Conservation (phyloP, 2,888 invertebrate genomes). For the Neoascia interrupta region DNA sequence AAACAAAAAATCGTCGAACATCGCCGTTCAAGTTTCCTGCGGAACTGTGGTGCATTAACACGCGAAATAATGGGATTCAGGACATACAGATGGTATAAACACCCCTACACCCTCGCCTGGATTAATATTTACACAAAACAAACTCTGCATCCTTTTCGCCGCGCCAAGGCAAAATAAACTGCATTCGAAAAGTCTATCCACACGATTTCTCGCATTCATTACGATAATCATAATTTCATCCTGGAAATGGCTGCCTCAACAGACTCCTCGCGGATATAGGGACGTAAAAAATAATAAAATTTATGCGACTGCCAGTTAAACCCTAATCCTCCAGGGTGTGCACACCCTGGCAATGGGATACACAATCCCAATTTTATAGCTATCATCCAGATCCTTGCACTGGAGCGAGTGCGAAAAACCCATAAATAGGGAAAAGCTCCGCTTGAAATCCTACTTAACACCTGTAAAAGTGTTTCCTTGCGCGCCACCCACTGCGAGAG, state of each 20-base stretch:
- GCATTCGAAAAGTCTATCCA: slow-evolving; percentile 18
- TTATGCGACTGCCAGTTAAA: slow-evolving; percentile 58
- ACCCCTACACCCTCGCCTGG: slow-evolving; percentile 2
- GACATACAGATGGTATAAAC: slow-evolving; percentile 37
- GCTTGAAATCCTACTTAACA: slow-evolving; percentile 63
- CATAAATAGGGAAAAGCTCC: slow-evolving; percentile 65
- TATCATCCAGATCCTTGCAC: slow-evolving; percentile 19
- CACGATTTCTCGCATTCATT: slow-evolving; percentile 59
- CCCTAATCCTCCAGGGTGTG: slow-evolving; percentile 50
- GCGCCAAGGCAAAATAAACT: not conserved
- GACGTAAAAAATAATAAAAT: slow-evolving; percentile 65
- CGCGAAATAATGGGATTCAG: slow-evolving; percentile 44
- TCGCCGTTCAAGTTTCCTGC: slow-evolving; percentile 50
- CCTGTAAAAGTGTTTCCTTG: slow-evolving; percentile 67
- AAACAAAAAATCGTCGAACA: not conserved
- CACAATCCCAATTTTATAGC: slow-evolving; percentile 56
- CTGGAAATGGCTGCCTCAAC: slow-evolving; percentile 32
- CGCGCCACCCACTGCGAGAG: slow-evolving; percentile 56
- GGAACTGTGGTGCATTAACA: slow-evolving; percentile 56
- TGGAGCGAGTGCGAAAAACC: slow-evolving; percentile 63
- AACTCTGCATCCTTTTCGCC: slow-evolving; percentile 31
- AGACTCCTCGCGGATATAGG: slow-evolving; percentile 47
- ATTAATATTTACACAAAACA: slow-evolving; percentile 60
- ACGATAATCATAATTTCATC: slow-evolving; percentile 68
- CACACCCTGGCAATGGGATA: slow-evolving; percentile 43